Percentiles rank a stretch among this genome's conserved stretches.
Evolutionary conservation across 2,888 invertebrate genomes (phyloP).

Genomic region (Orgyia antiqua): DNA sequence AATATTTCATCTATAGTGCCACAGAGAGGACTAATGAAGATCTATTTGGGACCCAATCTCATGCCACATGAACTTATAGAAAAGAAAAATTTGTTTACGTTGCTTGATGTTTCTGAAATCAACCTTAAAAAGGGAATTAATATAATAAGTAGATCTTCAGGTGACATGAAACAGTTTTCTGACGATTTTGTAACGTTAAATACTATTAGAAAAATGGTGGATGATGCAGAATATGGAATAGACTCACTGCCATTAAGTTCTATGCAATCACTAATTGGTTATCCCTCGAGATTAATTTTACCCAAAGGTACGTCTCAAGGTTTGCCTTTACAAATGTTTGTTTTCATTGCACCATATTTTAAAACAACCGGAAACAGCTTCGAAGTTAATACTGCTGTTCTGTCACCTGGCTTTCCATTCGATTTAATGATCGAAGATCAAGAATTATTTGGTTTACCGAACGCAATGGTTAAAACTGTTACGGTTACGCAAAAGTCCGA

Average conservation of each 20-base stretch:
- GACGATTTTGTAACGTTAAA: constrained; percentile 80
- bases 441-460: constrained; percentile 52
- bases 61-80: constrained; percentile 72
- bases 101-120: constrained; percentile 79
- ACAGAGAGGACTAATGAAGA: constrained; percentile 79
- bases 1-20: constrained; percentile 79
- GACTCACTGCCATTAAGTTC: constrained; percentile 69
- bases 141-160: constrained; percentile 79
- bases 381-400: constrained; percentile 58
- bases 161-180: constrained; percentile 77
- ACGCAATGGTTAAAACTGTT: constrained; percentile 54
- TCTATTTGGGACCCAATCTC: constrained; percentile 84
- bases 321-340: constrained; percentile 80
- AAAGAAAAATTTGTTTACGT: constrained; percentile 76
- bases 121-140: constrained; percentile 81
- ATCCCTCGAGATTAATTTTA: constrained; percentile 82
- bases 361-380: constrained; percentile 40
- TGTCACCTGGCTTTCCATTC: constrained; percentile 84
- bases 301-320: constrained; percentile 84
- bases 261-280: constrained; percentile 76
- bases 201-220: constrained; percentile 78
- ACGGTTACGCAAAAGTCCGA: constrained; percentile 48
- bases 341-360: constrained; percentile 77
- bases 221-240: constrained; percentile 74
- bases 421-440: constrained; percentile 80